Percentiles rank a stretch among this genome's conserved stretches.
Evolutionary conservation across 2,113 vertebrate species (phyloP).

Genomic region (Mesoclemmys tuberculata): DNA sequence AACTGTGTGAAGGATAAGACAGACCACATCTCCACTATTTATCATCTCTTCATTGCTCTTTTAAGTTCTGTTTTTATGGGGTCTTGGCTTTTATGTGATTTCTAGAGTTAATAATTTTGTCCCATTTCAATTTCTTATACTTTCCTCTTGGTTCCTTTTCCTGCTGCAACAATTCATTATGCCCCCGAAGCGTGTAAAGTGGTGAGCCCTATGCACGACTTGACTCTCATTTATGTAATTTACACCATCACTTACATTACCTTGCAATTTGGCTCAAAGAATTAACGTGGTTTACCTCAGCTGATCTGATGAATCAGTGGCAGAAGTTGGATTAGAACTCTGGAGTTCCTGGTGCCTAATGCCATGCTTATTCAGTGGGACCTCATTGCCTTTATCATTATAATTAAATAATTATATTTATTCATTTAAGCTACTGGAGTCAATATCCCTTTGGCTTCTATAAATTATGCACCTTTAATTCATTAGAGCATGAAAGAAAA

Average conservation of each 20-base stretch:
- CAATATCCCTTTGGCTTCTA: neutral
- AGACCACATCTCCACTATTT: neutral
- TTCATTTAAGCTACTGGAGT: neutral
- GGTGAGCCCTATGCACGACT: fast-evolving
- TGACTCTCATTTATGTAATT: neutral
- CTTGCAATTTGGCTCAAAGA: neutral
- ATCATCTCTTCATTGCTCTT: neutral
- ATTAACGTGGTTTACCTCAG: neutral
- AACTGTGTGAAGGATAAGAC: neutral
- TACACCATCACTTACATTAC: fast-evolving
- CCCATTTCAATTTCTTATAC: neutral
- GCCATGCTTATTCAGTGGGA: neutral
- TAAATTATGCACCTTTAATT: neutral
- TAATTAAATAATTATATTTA: neutral
- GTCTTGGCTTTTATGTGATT: neutral
- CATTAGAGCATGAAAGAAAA: fast-evolving
- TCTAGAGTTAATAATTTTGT: neutral
- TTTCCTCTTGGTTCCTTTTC: neutral
- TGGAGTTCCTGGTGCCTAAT: neutral
- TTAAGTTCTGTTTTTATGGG: neutral
- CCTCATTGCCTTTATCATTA: neutral
- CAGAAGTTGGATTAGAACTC: fast-evolving
- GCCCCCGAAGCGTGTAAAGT: neutral
- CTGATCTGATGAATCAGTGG: neutral
- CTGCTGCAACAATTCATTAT: fast-evolving